A percentile compares a stretch with the other conserved stretches of the same genome.
These are phyloP conservation scores for Riparia riparia DNA, from an alignment of 2,113 vertebrate genomes.

Conservation along the genomic window DNA sequence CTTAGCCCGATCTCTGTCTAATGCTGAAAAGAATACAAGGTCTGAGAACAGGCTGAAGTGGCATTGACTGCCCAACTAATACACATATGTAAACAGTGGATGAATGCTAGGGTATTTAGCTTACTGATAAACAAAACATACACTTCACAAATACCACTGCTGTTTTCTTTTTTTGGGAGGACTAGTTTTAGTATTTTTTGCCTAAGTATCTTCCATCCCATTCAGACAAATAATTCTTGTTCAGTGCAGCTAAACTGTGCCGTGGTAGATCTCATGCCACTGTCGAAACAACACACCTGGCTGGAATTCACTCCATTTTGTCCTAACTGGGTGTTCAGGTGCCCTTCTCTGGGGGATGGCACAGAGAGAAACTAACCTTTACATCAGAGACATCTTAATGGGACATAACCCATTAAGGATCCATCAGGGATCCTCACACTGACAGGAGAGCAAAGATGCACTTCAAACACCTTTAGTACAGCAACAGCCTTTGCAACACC, in stretches of 20 bases:
- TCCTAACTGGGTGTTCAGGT: neutral
- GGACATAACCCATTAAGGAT: neutral
- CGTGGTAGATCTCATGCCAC: neutral
- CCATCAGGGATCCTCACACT: neutral
- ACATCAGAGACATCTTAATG: neutral
- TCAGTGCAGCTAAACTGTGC: neutral
- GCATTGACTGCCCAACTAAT: neutral
- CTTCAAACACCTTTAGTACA: neutral
- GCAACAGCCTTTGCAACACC: fast-evolving
- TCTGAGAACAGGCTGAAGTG: neutral
- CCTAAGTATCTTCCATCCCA: neutral
- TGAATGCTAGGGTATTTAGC: neutral
- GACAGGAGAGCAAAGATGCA: neutral
- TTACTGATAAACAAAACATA: neutral
- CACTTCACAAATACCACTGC: neutral
- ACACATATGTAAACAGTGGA: neutral
- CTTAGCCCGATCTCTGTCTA: neutral
- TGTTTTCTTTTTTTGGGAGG: neutral
- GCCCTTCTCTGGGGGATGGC: neutral
- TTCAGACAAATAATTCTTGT: neutral
- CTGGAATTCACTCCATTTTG: neutral
- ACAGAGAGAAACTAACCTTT: neutral
- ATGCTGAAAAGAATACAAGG: neutral
- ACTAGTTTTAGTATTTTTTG: neutral
- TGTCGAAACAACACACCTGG: fast-evolving